A percentile compares a stretch with the other conserved stretches of the same genome.
These are phyloP conservation scores for Rhegmatorhina hoffmannsi DNA, from an alignment of 2,113 vertebrate species.

Conservation along the genomic window DNA sequence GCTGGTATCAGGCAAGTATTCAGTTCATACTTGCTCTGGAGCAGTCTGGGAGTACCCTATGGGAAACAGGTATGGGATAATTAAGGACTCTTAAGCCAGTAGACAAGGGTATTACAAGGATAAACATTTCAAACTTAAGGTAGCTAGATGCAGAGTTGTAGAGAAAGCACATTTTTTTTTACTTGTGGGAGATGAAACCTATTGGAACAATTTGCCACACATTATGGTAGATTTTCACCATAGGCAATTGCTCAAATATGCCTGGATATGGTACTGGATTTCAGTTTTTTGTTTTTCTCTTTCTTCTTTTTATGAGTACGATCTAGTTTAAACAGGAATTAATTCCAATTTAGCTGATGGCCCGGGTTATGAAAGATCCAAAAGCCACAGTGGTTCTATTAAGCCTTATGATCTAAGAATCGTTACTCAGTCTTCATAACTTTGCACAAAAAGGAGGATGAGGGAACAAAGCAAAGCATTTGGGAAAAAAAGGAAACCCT, in stretches of 20 bases:
- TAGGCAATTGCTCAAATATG: not conserved
- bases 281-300: not conserved
- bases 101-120: conserved; percentile 3
- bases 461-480: not conserved
- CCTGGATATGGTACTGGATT: not conserved
- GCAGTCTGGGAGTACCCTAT: not conserved
- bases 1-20: not conserved
- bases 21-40: not conserved
- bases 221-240: not conserved
- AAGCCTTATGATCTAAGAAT: not conserved
- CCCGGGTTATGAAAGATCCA: not conserved
- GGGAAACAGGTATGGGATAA: not conserved
- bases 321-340: conserved; percentile 24
- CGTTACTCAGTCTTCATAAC: not conserved
- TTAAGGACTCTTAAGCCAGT: not conserved
- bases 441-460: not conserved
- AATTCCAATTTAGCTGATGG: conserved; percentile 13
- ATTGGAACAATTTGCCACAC: not conserved
- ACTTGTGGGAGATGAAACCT: not conserved
- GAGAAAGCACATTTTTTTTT: not conserved
- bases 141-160: not conserved
- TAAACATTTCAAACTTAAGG: not conserved
- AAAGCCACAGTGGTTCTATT: not conserved
- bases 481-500: not conserved
- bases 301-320: not conserved